Conservation (phyloP, 2,797 vertebrate genomes). For the Alauda arvensis region DNA sequence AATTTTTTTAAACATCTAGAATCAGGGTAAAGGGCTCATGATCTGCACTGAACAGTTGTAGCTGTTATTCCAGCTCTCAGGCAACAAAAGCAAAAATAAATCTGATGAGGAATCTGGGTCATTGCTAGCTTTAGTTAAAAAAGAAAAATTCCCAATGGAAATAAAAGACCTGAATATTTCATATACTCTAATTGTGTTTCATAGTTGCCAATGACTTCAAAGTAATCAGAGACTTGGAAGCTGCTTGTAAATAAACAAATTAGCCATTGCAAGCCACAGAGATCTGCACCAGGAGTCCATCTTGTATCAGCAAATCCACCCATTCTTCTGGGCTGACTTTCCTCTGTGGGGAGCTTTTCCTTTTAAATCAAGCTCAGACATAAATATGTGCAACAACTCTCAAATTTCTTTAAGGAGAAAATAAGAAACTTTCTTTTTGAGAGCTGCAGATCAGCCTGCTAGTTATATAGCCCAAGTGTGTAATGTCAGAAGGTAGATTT, state of each 20-base stretch:
- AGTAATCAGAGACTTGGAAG: neutral
- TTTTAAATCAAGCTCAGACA: neutral
- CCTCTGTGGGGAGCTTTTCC: neutral
- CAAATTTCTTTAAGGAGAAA: neutral
- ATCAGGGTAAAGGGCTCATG: neutral
- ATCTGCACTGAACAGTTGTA: neutral
- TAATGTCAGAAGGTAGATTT: neutral
- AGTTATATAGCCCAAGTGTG: neutral
- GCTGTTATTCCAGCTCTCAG: neutral
- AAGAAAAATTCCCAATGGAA: neutral
- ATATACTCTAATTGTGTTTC: neutral
- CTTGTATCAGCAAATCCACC: neutral
- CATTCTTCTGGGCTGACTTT: neutral
- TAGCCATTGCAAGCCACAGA: neutral
- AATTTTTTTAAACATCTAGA: neutral
- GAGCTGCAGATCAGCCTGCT: neutral
- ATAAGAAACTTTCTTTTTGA: neutral
- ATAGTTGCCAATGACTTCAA: neutral
- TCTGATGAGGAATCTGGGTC: slow-evolving; percentile 41
- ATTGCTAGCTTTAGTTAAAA: neutral
- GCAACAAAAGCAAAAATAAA: neutral
- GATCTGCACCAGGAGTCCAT: neutral
- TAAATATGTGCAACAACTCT: neutral
- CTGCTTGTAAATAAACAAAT: neutral
- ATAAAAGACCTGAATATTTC: slow-evolving; percentile 2